Conservation (phyloP, 2,113 vertebrate genomes). For the rabbit (Oryctolagus cuniculus) region DNA sequence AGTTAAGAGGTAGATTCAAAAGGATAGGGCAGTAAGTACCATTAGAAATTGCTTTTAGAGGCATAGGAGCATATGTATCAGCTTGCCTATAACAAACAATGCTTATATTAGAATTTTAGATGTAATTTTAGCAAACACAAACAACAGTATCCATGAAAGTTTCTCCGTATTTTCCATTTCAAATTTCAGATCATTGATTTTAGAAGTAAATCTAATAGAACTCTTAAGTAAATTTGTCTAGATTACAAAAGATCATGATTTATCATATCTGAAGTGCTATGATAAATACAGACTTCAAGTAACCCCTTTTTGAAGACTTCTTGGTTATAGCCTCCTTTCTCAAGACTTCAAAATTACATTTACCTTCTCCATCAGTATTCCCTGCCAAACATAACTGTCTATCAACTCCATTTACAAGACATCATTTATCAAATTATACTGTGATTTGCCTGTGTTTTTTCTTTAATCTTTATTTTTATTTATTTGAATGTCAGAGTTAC, state of each 20-base stretch:
- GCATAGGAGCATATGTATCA: not conserved
- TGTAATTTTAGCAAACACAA: not conserved
- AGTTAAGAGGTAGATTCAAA: not conserved
- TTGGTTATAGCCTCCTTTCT: not conserved
- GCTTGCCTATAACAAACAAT: not conserved
- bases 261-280: not conserved
- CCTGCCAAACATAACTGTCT: not conserved
- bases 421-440: not conserved
- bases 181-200: constrained; percentile 21
- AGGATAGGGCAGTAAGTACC: not conserved
- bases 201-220: constrained; percentile 4
- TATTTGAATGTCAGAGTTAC: too few relatives aligned
- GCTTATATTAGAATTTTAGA: not conserved
- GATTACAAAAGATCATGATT: not conserved
- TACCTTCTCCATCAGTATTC: not conserved
- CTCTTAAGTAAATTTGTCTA: constrained; percentile 13
- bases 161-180: not conserved
- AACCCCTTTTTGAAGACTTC: not conserved
- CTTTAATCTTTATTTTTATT: not conserved
- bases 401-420: not conserved
- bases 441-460: not conserved
- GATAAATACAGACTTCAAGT: not conserved
- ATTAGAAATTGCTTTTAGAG: not conserved
- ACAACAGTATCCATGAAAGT: not conserved
- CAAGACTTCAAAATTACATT: not conserved